Percentiles rank a stretch among this genome's conserved stretches.
phyloP scores from a whole-genome alignment of 2,797 vertebrate genomes.

The Gallinago nigripennis region DNA sequence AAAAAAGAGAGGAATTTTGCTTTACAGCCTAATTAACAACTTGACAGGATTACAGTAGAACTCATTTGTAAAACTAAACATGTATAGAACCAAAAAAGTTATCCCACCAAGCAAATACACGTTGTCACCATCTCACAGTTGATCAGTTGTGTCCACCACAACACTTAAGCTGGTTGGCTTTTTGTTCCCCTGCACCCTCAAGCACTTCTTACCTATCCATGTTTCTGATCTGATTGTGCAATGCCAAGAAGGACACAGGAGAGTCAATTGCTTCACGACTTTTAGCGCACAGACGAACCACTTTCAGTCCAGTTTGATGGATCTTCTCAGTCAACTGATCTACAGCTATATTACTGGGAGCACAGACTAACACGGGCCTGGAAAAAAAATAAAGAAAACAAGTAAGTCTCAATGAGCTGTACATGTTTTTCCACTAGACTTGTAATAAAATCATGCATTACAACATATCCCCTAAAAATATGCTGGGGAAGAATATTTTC shows the following conservation, averaged over 20 bases:
- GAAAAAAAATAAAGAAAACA: background rate
- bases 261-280: conserved; percentile 98
- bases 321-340: conserved; percentile 99
- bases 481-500: accelerated
- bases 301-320: conserved; percentile 95
- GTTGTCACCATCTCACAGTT: accelerated
- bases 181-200: accelerated
- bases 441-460: background rate
- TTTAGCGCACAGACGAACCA: conserved; percentile 96
- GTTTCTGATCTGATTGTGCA: conserved; percentile 99
- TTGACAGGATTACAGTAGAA: accelerated
- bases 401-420: background rate
- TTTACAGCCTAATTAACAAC: background rate
- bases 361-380: conserved; percentile 96
- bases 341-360: conserved; percentile 97
- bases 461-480: accelerated
- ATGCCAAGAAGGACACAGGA: conserved; percentile 94
- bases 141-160: accelerated
- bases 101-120: accelerated
- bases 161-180: accelerated
- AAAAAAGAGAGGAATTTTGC: background rate
- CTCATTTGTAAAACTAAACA: background rate
- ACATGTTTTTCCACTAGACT: too few species aligned
- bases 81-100: accelerated
- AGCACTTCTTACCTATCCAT: conserved; percentile 90